Evolutionary conservation across 2,797 vertebrate species (phyloP).

Genomic region (Caiman crocodilus): DNA sequence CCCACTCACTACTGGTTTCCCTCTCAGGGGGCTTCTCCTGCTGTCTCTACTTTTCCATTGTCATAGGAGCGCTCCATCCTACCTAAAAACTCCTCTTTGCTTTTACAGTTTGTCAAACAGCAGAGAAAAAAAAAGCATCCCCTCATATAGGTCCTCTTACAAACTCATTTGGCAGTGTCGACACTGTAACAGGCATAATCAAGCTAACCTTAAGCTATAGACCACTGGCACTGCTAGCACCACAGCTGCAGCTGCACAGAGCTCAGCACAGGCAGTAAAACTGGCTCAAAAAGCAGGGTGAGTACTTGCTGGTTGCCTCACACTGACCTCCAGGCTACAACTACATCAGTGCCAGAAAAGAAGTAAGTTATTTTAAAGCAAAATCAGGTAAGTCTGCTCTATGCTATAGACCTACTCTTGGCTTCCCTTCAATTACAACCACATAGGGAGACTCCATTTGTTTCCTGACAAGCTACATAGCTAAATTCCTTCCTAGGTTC

Average conservation of each 20-base stretch:
- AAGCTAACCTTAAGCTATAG: neutral
- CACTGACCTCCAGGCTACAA: neutral
- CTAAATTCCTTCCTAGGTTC: neutral
- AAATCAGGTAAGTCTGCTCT: too few species aligned
- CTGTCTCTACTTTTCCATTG: neutral
- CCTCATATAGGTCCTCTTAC: neutral
- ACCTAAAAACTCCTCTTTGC: neutral
- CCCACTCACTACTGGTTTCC: neutral
- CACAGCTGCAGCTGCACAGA: neutral
- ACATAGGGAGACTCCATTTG: neutral
- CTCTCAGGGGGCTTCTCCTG: neutral
- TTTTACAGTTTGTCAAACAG: neutral
- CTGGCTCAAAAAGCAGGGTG: rapidly evolving
- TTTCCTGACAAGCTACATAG: neutral
- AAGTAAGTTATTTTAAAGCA: too few species aligned
- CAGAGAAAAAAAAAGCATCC: neutral
- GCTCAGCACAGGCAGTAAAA: neutral
- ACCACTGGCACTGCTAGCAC: rapidly evolving
- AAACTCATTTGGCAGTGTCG: neutral
- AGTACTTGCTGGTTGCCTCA: neutral
- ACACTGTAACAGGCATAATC: constrained; percentile 26
- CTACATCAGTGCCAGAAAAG: too few species aligned
- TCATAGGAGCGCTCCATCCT: neutral
- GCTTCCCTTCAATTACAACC: neutral
- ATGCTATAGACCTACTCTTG: neutral